A percentile compares a stretch with the other conserved stretches of the same genome.
These are phyloP conservation scores for Conops quadrifasciatus DNA, from an alignment of 2,888 invertebrate genomes.

Conservation along the genomic window DNA sequence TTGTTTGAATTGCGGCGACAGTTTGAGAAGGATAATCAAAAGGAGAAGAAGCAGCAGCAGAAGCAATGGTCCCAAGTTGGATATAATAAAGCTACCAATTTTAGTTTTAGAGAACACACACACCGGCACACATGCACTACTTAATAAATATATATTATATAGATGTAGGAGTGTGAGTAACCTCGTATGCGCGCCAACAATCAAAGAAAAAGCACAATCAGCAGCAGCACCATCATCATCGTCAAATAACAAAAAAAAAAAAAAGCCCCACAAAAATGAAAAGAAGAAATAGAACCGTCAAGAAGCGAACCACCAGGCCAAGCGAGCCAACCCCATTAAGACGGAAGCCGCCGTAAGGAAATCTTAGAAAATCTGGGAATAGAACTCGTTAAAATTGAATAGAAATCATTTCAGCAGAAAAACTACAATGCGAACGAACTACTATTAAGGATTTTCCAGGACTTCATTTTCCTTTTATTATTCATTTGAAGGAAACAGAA, in stretches of 20 bases:
- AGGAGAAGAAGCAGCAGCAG: slow-evolving; percentile 8
- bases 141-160: slow-evolving; percentile 15
- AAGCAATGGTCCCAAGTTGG: slow-evolving; percentile 3
- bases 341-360: slow-evolving; percentile 1
- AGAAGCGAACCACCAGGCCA: slow-evolving; percentile 29
- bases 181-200: background rate
- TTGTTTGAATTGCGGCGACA: slow-evolving; percentile 37
- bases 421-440: slow-evolving; percentile 21
- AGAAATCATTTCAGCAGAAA: slow-evolving; percentile 22
- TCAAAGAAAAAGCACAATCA: slow-evolving; percentile 5
- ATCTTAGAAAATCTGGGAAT: slow-evolving; percentile 5
- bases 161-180: background rate
- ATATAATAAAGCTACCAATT: slow-evolving; percentile 12
- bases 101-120: background rate
- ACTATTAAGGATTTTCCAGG: no score
- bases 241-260: no score
- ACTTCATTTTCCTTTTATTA: background rate
- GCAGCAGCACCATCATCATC: background rate
- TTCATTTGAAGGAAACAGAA: background rate
- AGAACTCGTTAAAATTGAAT: slow-evolving; percentile 21
- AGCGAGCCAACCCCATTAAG: background rate
- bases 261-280: slow-evolving; percentile 23
- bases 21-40: slow-evolving; percentile 30
- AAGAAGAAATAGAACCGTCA: slow-evolving; percentile 19
- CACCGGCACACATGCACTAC: background rate